A percentile compares a stretch with the other conserved stretches of the same genome.
phyloP scores from a whole-genome alignment of 2,113 vertebrate genomes.

The Circaetus gallicus region DNA sequence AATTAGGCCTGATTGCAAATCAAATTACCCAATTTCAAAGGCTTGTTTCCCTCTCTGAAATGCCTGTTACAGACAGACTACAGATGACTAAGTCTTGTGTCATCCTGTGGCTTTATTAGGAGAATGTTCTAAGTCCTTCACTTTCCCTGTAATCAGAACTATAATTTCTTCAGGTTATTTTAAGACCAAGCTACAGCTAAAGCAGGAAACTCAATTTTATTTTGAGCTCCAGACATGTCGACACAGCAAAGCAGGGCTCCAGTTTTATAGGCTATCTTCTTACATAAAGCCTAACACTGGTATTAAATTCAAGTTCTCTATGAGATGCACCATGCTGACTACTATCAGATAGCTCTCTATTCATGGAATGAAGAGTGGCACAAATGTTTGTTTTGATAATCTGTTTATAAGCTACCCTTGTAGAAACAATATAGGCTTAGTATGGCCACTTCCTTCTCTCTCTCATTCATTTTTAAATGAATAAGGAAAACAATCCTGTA shows the following conservation, averaged over 20 bases:
- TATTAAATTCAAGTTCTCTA: constrained; percentile 47
- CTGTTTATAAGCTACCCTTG: constrained; percentile 48
- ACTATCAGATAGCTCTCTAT: constrained; percentile 59
- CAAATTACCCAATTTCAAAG: constrained; percentile 75
- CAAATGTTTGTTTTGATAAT: constrained; percentile 62
- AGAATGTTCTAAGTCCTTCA: constrained; percentile 78
- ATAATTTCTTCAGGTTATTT: constrained; percentile 93
- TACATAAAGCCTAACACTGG: constrained; percentile 75
- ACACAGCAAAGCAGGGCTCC: constrained; percentile 82
- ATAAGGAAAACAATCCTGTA: constrained; percentile 33
- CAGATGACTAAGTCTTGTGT: constrained; percentile 74
- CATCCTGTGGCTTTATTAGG: constrained; percentile 78
- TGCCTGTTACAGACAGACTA: constrained; percentile 63
- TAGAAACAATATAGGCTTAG: constrained; percentile 40
- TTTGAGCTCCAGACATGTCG: constrained; percentile 88
- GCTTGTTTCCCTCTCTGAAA: constrained; percentile 69
- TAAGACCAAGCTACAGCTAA: constrained; percentile 88
- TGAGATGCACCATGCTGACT: constrained; percentile 18
- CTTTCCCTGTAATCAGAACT: constrained; percentile 82
- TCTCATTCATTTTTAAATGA: constrained; percentile 45
- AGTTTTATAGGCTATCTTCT: constrained; percentile 79
- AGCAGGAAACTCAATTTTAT: constrained; percentile 94
- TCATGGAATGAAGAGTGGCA: constrained; percentile 40
- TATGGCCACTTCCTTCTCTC: background rate
- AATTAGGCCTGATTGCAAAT: constrained; percentile 74